Conservation (phyloP, 2,113 vertebrate genomes). For the Hemichromis elongatus region DNA sequence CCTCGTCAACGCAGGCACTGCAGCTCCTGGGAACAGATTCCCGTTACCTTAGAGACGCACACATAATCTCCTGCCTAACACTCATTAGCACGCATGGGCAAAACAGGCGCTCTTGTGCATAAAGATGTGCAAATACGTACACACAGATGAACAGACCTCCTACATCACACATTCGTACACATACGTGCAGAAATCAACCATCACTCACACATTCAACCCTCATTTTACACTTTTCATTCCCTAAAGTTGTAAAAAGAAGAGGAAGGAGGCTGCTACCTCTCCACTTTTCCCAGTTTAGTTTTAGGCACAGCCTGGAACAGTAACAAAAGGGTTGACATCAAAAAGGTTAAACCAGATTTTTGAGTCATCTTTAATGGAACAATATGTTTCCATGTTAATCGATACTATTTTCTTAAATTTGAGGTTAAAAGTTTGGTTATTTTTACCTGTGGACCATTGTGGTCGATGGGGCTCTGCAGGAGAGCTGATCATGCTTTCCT, state of each 20-base stretch:
- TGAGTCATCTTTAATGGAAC: not conserved
- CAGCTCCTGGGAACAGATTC: slow-evolving; percentile 63
- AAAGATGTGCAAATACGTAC: slow-evolving; percentile 10
- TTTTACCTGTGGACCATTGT: not conserved
- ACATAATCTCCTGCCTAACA: slow-evolving; percentile 60
- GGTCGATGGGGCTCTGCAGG: not conserved
- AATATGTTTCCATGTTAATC: not conserved
- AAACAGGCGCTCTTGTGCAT: slow-evolving; percentile 21
- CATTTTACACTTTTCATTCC: not conserved
- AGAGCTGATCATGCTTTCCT: not conserved
- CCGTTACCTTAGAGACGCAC: slow-evolving; percentile 58
- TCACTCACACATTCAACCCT: not conserved
- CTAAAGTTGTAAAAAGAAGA: not conserved
- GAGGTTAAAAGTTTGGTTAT: not conserved
- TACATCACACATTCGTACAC: not conserved
- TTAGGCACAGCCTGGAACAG: not conserved
- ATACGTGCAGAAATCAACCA: not conserved
- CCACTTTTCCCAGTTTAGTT: not conserved
- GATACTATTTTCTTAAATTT: not conserved
- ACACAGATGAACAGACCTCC: not conserved
- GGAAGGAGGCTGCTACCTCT: not conserved
- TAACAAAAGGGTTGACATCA: not conserved
- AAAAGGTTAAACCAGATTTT: not conserved
- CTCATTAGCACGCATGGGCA: slow-evolving; percentile 54
- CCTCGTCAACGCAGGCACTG: slow-evolving; percentile 3